Evolutionary conservation across 2,113 vertebrate genomes (phyloP), one percentile per base, ranked within the genome.

Genomic region (Rana temporaria): DNA sequence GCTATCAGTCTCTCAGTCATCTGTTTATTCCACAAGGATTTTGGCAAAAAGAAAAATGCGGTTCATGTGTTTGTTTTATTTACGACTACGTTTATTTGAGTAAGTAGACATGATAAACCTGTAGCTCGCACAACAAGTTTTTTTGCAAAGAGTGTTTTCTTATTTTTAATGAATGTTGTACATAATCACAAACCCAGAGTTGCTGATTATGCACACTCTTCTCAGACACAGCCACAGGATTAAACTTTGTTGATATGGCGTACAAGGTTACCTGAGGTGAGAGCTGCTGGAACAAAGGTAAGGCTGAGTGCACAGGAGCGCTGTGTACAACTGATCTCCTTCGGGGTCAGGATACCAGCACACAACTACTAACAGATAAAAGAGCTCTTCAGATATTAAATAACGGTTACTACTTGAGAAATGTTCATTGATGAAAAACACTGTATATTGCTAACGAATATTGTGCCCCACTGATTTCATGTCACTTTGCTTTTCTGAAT

Each of bases 191-290:
- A 59, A 66, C 52, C 67, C 30, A 8, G 15, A 60, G 15, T 11
- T 32, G 32, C 69, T 73, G 42, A 63, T 72, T 66, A 55, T 82
- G 30, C 60, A 71, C 55, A 80, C 67, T 80, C 55, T n/a, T 63
- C 24, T 66, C 69, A 65, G 69, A 20, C 73, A 74, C 63, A 67
- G 59, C 53, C 81, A 42, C 71, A 76, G 32, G 64, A 83, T 75
- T 83, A 75, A 75, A 67, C 26, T 24, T 24, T 34, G 70, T 65
- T 75, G 71, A 66, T 62, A 60, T 60, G n/a, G 32, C 52, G 65
- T 16, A 34, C 64, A 26, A 55, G 81, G 81, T 83, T 83, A 83
- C 22, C 63, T 76, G 20, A 83, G 81, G 81, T 83, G 52, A 83
- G 34, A 60, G 76, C 24, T 30, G 19, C 16, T 17, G 15, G 79